Evolutionary conservation across 2,797 vertebrate genomes (phyloP).

Genomic region (Graptemys geographica): DNA sequence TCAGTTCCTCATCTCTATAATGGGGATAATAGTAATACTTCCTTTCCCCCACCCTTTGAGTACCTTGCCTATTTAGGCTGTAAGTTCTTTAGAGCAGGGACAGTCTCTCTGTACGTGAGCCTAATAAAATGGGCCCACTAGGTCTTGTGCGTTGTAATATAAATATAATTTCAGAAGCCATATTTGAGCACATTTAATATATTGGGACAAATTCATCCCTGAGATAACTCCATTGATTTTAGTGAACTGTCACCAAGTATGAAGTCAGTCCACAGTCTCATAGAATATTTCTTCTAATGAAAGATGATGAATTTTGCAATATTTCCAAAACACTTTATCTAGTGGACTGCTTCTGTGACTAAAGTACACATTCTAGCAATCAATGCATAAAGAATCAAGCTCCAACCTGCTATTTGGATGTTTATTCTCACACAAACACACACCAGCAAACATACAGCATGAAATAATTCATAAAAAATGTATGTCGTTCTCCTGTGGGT

Average conservation of each 20-base stretch:
- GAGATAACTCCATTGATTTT: conserved; percentile 46
- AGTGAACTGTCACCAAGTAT: conserved; percentile 55
- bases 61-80: neutral
- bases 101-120: neutral
- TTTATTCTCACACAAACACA: neutral
- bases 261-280: neutral
- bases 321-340: neutral
- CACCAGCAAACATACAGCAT: neutral
- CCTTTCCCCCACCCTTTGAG: conserved; percentile 48
- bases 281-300: neutral
- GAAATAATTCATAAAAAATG: neutral
- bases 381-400: neutral
- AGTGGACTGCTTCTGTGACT: neutral
- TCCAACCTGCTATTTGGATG: neutral
- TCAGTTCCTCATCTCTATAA: neutral
- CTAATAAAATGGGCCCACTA: conserved; percentile 32
- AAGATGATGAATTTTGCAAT: neutral
- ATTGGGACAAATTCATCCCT: conserved; percentile 41
- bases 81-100: neutral
- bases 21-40: neutral
- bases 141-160: conserved; percentile 31
- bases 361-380: neutral
- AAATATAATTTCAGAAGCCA: conserved; percentile 39
- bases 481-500: neutral
- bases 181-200: conserved; percentile 44